These are phyloP conservation scores for Eurosta solidaginis DNA, from an alignment of 1,140 invertebrate genomes.

Conservation along the genomic window DNA sequence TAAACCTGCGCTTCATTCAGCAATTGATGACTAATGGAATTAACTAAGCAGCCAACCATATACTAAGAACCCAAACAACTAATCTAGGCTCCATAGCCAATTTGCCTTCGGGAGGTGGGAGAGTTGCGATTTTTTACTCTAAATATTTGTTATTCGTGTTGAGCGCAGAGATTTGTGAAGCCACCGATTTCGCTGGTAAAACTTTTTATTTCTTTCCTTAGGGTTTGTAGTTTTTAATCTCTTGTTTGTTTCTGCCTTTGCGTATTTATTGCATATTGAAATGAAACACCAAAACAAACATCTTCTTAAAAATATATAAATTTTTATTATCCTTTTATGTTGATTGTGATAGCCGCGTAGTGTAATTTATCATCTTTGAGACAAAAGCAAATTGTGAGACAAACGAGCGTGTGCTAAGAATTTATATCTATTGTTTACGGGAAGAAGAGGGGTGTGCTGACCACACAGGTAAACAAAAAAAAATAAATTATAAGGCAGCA, in stretches of 20 bases:
- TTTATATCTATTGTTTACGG: constrained; percentile 9
- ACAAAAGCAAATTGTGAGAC: background rate
- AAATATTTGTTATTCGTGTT: too few relatives aligned
- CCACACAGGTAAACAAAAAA: constrained; percentile 4
- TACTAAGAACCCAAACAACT: too few relatives aligned
- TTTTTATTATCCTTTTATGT: constrained; percentile 24
- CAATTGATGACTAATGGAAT: too few relatives aligned
- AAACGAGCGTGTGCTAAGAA: background rate
- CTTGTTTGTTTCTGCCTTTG: background rate
- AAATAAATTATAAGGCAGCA: background rate
- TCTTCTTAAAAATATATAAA: background rate
- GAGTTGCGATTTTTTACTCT: too few relatives aligned
- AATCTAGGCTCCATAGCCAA: too few relatives aligned
- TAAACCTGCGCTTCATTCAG: too few relatives aligned
- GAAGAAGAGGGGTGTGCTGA: background rate
- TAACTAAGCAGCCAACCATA: too few relatives aligned
- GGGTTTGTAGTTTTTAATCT: background rate
- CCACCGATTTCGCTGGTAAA: too few relatives aligned
- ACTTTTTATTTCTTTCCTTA: too few relatives aligned
- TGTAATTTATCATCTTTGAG: constrained; percentile 23
- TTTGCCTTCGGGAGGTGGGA: too few relatives aligned
- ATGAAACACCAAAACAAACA: constrained; percentile 4
- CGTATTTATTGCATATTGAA: background rate
- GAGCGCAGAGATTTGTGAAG: too few relatives aligned
- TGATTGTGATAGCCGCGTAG: background rate